Evolutionary conservation across 1,140 invertebrate genomes (phyloP), one percentile per base, ranked within the genome.

Genomic region (Drosophila bifasciata): DNA sequence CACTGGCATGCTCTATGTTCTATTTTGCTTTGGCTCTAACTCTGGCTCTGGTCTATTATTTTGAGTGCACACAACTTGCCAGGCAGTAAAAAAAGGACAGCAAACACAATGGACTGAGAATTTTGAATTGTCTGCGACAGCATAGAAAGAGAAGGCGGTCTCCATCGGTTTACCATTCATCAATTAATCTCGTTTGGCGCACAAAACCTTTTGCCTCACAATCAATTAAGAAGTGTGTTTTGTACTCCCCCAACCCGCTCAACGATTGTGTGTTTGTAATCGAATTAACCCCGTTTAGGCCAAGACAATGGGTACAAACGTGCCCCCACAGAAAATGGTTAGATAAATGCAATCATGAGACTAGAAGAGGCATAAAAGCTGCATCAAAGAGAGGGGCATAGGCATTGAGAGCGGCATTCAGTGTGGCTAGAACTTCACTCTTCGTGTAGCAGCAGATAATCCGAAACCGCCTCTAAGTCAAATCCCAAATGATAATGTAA

Each of bases 31-130:
- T 32, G 66, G 58, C 71, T 84, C 19, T 61, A 71, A 9, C 28
- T 32, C 11, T 32, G 66, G 58, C 71, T 84, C 19, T 61, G 76
- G 66, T 68, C 66, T 76, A 84, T 84, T 84, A 84, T 84, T 84
- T 80, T 85, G 72, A 84, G 80, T 86, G 81, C 72, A 80, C 71
- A 84, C 59, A 83, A 80, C 66, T 60, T 72, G 67, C 57, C 3
- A 76, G 76, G 76, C 76, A 69, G 71, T 73, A 84, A 76, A 85
- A 72, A 84, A 67, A 80, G 72, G 62, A 72, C 49, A 61, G 28
- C 50, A 58, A 59, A 40, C 44, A 49, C 39, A 52, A 11, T 13
- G 23, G 21, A 46, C 57, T 11, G 32, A 1, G 32, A 32, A 56
- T 53, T 60, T 76, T 58, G 58, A 84, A 85, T 79, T 72, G 79